A percentile compares a stretch with the other conserved stretches of the same genome.
These are phyloP conservation scores for Cheilosia impressa DNA, from an alignment of 2,888 invertebrate species.

Conservation along the genomic window DNA sequence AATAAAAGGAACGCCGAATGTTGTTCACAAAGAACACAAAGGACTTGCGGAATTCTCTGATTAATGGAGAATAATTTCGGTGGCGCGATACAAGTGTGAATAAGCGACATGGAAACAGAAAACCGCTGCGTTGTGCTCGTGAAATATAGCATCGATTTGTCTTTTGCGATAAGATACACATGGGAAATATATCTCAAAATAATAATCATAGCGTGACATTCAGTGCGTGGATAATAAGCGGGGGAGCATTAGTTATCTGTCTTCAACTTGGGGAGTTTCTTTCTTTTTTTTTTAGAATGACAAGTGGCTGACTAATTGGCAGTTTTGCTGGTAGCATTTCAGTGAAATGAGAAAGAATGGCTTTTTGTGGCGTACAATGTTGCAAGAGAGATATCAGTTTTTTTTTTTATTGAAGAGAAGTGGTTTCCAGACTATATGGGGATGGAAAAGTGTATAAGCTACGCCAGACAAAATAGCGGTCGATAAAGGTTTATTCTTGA, in stretches of 20 bases:
- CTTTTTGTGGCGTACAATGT: no score
- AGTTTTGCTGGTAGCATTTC: conserved; percentile 19
- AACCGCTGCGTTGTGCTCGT: conserved; percentile 26
- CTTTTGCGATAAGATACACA: conserved; percentile 44
- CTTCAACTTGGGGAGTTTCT: not conserved
- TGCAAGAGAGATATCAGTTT: no score
- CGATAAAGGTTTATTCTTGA: no score
- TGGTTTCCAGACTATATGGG: no score
- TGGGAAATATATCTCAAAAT: conserved; percentile 45
- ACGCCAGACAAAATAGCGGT: no score
- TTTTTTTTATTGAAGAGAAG: no score
- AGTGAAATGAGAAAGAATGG: not conserved
- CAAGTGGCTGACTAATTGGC: conserved; percentile 47
- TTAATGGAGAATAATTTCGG: conserved; percentile 53
- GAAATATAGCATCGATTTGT: conserved; percentile 58
- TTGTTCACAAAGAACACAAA: conserved; percentile 24
- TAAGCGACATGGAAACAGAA: conserved; percentile 35
- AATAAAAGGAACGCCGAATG: not conserved
- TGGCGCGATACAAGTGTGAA: conserved; percentile 37
- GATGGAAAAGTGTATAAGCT: no score
- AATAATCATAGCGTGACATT: conserved; percentile 45
- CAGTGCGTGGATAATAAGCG: conserved; percentile 7
- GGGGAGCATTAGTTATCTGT: conserved; percentile 20
- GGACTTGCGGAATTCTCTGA: conserved; percentile 47
- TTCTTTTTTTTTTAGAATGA: not conserved